Evolutionary conservation across 37 sponge, comb jelly and placozoan species (phyloP).

Genomic region (Beroe forskalii): DNA sequence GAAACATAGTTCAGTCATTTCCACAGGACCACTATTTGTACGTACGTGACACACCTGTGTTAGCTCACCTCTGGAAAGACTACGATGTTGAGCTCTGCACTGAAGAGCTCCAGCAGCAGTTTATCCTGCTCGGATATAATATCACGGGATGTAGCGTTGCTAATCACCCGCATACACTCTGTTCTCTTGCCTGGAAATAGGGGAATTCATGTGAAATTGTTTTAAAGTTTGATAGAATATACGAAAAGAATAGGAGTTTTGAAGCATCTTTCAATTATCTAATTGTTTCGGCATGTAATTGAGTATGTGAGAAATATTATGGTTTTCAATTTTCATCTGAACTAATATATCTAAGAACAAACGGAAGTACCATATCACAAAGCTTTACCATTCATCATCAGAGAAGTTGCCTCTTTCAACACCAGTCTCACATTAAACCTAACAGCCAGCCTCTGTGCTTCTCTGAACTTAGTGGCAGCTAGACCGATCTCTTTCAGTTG

Average conservation of each 20-base stretch:
- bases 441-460: not conserved
- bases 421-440: not conserved
- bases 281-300: too few relatives aligned
- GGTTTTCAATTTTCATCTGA: too few relatives aligned
- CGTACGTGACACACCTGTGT: too few relatives aligned
- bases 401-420: not conserved
- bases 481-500: not conserved
- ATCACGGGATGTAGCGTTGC: not conserved
- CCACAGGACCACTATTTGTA: too few relatives aligned
- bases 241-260: too few relatives aligned
- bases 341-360: too few relatives aligned
- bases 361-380: too few relatives aligned
- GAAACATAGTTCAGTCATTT: too few relatives aligned
- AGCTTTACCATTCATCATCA: not conserved
- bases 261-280: too few relatives aligned
- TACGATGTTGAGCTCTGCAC: conserved; percentile 30
- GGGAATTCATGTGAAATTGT: too few relatives aligned
- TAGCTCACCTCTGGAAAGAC: conserved; percentile 23
- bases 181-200: not conserved
- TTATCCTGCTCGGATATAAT: not conserved
- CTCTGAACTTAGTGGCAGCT: not conserved
- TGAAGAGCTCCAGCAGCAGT: not conserved
- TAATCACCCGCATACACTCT: not conserved
- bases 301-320: too few relatives aligned
- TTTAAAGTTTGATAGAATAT: too few relatives aligned